These are phyloP conservation scores for Spilogale gracilis DNA, from an alignment of 2,113 vertebrate species.

Conservation along the genomic window DNA sequence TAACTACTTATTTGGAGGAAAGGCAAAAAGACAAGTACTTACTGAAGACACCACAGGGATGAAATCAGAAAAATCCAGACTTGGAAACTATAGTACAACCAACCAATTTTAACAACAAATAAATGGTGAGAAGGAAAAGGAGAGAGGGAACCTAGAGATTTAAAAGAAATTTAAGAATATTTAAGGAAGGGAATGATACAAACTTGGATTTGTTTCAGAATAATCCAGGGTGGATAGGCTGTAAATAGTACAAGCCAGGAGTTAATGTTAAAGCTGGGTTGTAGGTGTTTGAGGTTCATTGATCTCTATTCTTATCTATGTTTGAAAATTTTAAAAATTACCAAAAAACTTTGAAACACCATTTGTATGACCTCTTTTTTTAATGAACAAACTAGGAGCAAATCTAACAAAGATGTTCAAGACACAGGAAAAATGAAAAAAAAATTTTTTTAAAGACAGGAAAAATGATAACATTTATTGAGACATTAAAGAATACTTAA, in stretches of 20 bases:
- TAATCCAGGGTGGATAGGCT: background rate
- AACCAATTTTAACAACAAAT: slow-evolving; percentile 23
- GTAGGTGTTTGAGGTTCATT: background rate
- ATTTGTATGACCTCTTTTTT: slow-evolving; percentile 5
- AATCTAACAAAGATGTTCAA: slow-evolving; percentile 45
- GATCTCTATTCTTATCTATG: background rate
- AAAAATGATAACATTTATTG: slow-evolving; percentile 47
- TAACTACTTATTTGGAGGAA: slow-evolving; percentile 49
- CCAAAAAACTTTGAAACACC: background rate
- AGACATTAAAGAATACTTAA: slow-evolving; percentile 48
- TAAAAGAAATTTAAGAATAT: slow-evolving; percentile 10
- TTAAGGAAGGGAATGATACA: slow-evolving; percentile 42
- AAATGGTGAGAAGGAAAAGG: background rate
- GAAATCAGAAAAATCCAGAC: slow-evolving; percentile 1
- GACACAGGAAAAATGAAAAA: slow-evolving; percentile 30
- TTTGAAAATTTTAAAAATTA: slow-evolving; percentile 36
- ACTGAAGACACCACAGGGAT: background rate
- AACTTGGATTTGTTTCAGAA: slow-evolving; percentile 35
- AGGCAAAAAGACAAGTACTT: slow-evolving; percentile 10
- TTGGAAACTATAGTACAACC: background rate
- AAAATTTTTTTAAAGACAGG: background rate
- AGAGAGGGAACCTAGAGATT: background rate
- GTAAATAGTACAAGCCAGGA: slow-evolving; percentile 42
- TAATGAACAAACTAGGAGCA: background rate
- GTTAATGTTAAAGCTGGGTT: background rate